phyloP scores from a whole-genome alignment of 2,797 vertebrate species.

The Harpagifer antarcticus region DNA sequence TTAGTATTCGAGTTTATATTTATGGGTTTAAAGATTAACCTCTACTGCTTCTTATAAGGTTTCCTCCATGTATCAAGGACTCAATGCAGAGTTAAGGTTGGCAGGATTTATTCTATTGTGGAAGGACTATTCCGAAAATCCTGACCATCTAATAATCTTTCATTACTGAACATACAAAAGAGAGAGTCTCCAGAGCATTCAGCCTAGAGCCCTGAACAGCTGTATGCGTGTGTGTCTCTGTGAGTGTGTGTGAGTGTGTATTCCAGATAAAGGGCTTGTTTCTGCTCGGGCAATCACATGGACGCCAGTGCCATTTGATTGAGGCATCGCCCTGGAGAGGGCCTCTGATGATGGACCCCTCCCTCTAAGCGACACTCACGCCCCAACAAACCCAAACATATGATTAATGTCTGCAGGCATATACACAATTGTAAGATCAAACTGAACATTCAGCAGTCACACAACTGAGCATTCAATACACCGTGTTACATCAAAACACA shows the following conservation, averaged over 20 bases:
- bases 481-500: not conserved
- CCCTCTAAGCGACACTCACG: constrained; percentile 24
- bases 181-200: constrained; percentile 31
- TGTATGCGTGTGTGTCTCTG: not conserved
- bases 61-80: not conserved
- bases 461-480: not conserved
- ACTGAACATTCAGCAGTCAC: constrained; percentile 10
- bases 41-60: not conserved
- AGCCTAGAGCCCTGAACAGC: constrained; percentile 21
- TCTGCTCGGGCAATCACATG: constrained; percentile 55
- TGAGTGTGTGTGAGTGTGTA: constrained; percentile 4
- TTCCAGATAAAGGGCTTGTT: constrained; percentile 53
- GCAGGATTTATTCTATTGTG: not conserved
- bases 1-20: not conserved
- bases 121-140: constrained; percentile 27
- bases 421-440: constrained; percentile 1
- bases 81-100: not conserved
- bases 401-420: constrained; percentile 9
- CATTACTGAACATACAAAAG: constrained; percentile 38
- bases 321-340: constrained; percentile 46
- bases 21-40: not conserved
- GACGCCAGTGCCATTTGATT: constrained; percentile 57
- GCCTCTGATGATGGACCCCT: constrained; percentile 37
- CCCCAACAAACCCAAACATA: constrained; percentile 29
- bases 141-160: constrained; percentile 39